Percentiles rank a stretch among this genome's conserved stretches.
Conservation (phyloP, 2,888 invertebrate species). For the Caenorhabditis afra region DNA sequence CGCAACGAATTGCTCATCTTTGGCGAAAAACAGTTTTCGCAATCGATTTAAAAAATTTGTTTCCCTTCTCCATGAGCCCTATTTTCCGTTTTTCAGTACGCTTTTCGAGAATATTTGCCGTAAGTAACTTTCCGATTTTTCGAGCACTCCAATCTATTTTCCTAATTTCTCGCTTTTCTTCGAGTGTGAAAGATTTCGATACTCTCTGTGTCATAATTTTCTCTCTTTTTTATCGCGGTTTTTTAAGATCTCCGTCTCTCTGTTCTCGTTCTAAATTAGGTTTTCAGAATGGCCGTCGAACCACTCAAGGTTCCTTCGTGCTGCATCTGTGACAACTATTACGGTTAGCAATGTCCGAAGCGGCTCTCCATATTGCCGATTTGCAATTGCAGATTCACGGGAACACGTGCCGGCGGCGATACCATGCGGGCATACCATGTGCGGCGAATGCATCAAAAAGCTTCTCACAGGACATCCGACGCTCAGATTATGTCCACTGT, state of each 20-base stretch:
- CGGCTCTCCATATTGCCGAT: not conserved
- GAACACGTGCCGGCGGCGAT: not conserved
- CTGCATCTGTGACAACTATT: not conserved
- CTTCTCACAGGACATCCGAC: not conserved
- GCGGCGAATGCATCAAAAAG: not conserved
- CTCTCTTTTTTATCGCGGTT: not conserved
- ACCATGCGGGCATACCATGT: conserved; percentile 4
- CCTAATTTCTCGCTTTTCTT: no score
- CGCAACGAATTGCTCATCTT: no score
- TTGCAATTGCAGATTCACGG: not conserved
- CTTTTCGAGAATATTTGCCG: no score
- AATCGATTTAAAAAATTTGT: no score
- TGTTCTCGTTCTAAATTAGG: not conserved
- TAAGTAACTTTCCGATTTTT: no score
- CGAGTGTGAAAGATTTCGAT: no score
- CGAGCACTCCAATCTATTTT: no score
- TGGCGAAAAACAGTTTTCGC: no score
- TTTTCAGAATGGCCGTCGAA: no score
- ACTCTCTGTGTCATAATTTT: no score
- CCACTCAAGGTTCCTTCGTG: not conserved
- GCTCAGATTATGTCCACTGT: not conserved
- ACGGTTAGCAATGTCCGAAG: not conserved
- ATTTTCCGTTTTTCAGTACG: no score
- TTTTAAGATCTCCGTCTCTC: not conserved
- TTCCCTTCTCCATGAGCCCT: no score